phyloP scores from a whole-genome alignment of 1,140 invertebrate genomes.

The Caerostris extrusa region DNA sequence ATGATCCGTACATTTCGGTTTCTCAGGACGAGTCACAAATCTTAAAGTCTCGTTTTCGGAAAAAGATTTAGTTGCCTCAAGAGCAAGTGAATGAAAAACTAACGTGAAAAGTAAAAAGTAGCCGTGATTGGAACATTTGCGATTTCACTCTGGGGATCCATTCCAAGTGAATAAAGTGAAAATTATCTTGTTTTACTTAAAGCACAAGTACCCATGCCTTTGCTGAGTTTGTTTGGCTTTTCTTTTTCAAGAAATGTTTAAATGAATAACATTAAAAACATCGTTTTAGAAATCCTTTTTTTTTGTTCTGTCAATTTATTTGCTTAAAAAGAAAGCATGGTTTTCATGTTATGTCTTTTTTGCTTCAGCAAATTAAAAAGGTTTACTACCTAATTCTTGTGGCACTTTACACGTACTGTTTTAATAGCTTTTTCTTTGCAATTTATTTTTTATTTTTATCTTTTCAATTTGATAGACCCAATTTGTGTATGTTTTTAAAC shows the following conservation, averaged over 20 bases:
- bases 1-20: neutral
- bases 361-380: neutral
- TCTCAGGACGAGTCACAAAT: neutral
- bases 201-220: neutral
- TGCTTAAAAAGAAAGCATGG: neutral
- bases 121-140: neutral
- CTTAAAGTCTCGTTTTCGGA: neutral
- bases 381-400: neutral
- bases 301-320: neutral
- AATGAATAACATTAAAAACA: conserved; percentile 13
- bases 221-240: neutral
- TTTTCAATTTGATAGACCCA: no score
- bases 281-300: neutral
- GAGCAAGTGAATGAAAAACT: neutral
- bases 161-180: neutral
- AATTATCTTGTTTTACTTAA: conserved; percentile 33
- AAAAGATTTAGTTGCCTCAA: neutral
- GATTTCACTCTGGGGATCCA: neutral
- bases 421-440: no score
- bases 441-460: no score
- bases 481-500: no score
- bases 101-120: neutral
- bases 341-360: neutral
- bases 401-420: neutral
- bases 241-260: neutral